Base-by-base conservation (phyloP, 1,140 invertebrate genomes). In the Nasonia vitripennis region DNA sequence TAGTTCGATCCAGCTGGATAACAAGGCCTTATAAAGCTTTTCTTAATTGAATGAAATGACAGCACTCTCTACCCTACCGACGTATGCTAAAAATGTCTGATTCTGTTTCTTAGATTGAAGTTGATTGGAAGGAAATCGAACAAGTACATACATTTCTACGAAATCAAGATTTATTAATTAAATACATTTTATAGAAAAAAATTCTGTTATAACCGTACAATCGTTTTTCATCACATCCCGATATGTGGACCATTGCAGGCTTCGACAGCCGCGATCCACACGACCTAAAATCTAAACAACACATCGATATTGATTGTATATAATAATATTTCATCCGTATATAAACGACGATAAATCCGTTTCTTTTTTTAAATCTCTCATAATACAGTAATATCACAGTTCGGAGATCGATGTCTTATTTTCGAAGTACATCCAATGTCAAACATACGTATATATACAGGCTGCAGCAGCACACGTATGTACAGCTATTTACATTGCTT, bases 301-400 rank as follows among this genome's bases (percentile, higher is more conserved):
- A 86, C 77, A 34, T 83, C 79, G 85, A 86, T 86, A 86, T 86
- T 83, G 31, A 86, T 86, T 83, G 85, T 80, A 86, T 86, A 86
- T 78, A 86, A 86, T 86, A 86, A 86, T 86, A 86, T 86, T 86
- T 86, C 75, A 83, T 86, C 83, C 85, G 55, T 83, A 90, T 62
- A 62, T 62, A 71, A 87, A 88, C 86, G 87, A 89, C 85, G 88
- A 90, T 89, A 89, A 87, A 90, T 90, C 85, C 87, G 87, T 90
- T 89, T 89, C 85, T 87, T 89, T 89, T 83, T 89, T 84, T 78
- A 86, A 91, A 91, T 87, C 89, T 92, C 89, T 91, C 90, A 92
- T 91, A 91, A 91, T 91, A 92, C 89, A 93, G 92, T 91, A 93
- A 93, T 93, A 93, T 93, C 93, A 93, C 93, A 93, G 93, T 93